Evolutionary conservation across 2,888 invertebrate species (phyloP), one percentile per base, ranked within the genome.

Genomic region (Hylaea fasciaria): DNA sequence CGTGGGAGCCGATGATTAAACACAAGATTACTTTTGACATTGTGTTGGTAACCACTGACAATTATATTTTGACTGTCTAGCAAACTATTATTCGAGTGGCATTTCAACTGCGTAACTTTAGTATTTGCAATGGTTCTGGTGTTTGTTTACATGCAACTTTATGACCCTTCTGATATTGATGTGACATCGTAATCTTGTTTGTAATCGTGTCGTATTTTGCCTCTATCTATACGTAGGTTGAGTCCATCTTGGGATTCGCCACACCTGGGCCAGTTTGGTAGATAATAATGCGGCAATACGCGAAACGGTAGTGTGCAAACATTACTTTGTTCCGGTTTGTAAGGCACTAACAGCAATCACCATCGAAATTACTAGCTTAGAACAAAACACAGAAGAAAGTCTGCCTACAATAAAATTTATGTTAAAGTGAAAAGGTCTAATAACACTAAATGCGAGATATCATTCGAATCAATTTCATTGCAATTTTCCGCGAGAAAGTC

Each of bases 401-500:
- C n/a, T n/a, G n/a, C n/a, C n/a, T n/a, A n/a, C n/a, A n/a, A n/a
- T n/a, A n/a, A n/a, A n/a, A n/a, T n/a, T n/a, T n/a, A n/a, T n/a
- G n/a, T 9, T 2, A 32, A 7, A 32, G 9, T 35, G 37, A 43
- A 52, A 45, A 52, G 22, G 17, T 35, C 11, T 14, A 58, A 17
- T 41, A 28, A 22, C 47, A 41, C 2, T 40, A 49, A 46, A 51
- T 13, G 39, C 22, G 14, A 22, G 1, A 49, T 52, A 49, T 22
- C 39, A 51, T 60, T 49, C 14, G 29, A 35, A 58, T 56, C 62
- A 57, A 62, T 68, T 68, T 62, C 64, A 57, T 49, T 49, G 49
- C 45, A 8, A 62, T 62, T 64, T 64, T 62, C 66, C 55, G 28
- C 59, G 65, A 68, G 68, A 66, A 68, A 68, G 60, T 58, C n/a